Conservation (phyloP, 2,113 vertebrate species). For the Hemiprocne comata region DNA sequence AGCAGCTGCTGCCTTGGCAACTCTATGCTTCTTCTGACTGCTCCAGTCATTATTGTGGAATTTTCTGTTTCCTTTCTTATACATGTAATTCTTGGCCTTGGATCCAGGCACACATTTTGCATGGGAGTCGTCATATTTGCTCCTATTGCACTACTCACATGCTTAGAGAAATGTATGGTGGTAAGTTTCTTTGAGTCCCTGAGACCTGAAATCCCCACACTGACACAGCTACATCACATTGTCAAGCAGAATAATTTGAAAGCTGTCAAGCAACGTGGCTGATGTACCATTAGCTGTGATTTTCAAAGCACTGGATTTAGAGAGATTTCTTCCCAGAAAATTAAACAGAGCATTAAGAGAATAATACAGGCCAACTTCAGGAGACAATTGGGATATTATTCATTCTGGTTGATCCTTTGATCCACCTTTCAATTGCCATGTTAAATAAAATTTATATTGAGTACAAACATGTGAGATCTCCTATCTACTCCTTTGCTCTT, state of each 20-base stretch:
- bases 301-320: not conserved
- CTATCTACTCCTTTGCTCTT: not conserved
- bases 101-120: not conserved
- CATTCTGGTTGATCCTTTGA: not conserved
- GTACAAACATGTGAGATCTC: not conserved
- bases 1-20: not conserved
- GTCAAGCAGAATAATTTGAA: not conserved
- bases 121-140: not conserved
- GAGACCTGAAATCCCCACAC: not conserved
- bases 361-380: not conserved
- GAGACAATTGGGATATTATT: not conserved
- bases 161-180: not conserved
- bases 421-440: not conserved
- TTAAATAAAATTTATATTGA: not conserved
- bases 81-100: not conserved
- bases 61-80: not conserved
- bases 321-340: not conserved
- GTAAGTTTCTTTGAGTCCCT: not conserved
- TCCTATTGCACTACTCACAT: not conserved
- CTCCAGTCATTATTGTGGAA: not conserved
- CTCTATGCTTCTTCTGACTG: not conserved
- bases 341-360: not conserved
- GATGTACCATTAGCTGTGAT: not conserved
- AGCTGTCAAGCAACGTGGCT: not conserved
- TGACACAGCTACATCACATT: not conserved